These are phyloP conservation scores for Malurus splendens DNA, from an alignment of 2,797 vertebrate genomes.

Conservation along the genomic window DNA sequence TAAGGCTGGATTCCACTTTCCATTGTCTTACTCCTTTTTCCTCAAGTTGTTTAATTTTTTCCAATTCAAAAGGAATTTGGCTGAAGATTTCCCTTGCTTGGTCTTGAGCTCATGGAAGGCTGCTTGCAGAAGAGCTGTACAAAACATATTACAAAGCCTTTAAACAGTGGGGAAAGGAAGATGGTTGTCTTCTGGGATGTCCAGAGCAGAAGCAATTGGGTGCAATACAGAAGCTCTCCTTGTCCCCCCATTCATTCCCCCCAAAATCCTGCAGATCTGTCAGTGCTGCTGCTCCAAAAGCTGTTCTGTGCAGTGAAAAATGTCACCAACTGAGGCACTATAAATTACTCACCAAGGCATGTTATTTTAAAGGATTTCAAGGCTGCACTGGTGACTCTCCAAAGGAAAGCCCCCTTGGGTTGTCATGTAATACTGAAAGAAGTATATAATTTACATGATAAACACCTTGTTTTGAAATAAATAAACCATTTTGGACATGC, in stretches of 20 bases:
- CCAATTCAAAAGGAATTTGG: conserved; percentile 43
- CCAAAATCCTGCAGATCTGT: neutral
- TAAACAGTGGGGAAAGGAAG: neutral
- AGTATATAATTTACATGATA: neutral
- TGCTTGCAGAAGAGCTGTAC: neutral
- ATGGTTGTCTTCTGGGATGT: neutral
- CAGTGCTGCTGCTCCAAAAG: neutral
- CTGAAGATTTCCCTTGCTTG: conserved; percentile 11
- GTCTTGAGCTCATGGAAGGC: neutral
- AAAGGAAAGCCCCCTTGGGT: neutral
- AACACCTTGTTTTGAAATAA: conserved; percentile 16
- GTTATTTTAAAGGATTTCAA: neutral
- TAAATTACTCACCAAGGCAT: neutral
- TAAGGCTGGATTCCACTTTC: conserved; percentile 43
- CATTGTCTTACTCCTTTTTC: conserved; percentile 44
- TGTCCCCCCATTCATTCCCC: rapidly evolving
- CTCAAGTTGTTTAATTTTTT: conserved; percentile 36
- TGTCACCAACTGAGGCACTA: neutral
- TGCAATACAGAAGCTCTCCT: neutral
- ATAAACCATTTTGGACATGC: neutral
- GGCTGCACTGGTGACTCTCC: neutral
- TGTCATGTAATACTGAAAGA: neutral
- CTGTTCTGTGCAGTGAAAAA: neutral
- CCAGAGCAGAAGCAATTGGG: neutral
- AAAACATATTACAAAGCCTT: neutral